phyloP scores from a whole-genome alignment of 64 coral and sea anemone species.

The Platygyra sinensis region DNA sequence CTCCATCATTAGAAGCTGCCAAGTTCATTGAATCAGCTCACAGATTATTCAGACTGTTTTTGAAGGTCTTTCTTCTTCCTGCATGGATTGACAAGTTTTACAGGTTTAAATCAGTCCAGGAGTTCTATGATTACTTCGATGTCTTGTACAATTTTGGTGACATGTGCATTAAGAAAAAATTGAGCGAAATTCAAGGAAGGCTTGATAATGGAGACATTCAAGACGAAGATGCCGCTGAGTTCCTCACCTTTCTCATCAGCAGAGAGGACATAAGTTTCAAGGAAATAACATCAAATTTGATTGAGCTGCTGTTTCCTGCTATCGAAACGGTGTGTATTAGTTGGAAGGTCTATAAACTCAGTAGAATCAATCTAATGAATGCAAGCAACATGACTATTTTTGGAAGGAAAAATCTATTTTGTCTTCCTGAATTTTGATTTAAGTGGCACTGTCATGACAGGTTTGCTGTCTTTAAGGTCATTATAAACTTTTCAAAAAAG shows the following conservation, averaged over 20 bases:
- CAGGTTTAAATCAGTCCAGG: slow-evolving; percentile 24
- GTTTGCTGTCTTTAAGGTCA: too few relatives aligned
- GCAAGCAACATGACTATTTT: too few relatives aligned
- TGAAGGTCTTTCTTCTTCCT: slow-evolving; percentile 26
- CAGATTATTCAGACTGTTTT: neutral
- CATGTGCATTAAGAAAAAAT: slow-evolving; percentile 39
- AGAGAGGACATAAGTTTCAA: slow-evolving; percentile 53
- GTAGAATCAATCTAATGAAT: too few relatives aligned
- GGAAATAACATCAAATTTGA: slow-evolving; percentile 69
- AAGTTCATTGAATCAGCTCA: slow-evolving; percentile 45
- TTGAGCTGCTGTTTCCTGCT: slow-evolving; percentile 65
- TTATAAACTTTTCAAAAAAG: too few relatives aligned
- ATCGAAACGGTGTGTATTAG: slow-evolving; percentile 58
- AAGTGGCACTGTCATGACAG: too few relatives aligned
- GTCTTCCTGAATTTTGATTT: too few relatives aligned
- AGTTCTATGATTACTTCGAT: slow-evolving; percentile 70
- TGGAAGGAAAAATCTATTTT: too few relatives aligned
- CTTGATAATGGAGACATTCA: slow-evolving; percentile 11
- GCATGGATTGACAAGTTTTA: slow-evolving; percentile 68
- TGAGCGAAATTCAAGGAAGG: slow-evolving; percentile 47
- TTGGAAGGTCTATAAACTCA: too few relatives aligned
- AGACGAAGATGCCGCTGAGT: slow-evolving; percentile 50
- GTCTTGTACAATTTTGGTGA: slow-evolving; percentile 68
- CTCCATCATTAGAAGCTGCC: slow-evolving; percentile 57
- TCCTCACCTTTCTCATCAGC: slow-evolving; percentile 68